Evolutionary conservation across 2,113 vertebrate species (phyloP).

Genomic region (Muntiacus muntjak): DNA sequence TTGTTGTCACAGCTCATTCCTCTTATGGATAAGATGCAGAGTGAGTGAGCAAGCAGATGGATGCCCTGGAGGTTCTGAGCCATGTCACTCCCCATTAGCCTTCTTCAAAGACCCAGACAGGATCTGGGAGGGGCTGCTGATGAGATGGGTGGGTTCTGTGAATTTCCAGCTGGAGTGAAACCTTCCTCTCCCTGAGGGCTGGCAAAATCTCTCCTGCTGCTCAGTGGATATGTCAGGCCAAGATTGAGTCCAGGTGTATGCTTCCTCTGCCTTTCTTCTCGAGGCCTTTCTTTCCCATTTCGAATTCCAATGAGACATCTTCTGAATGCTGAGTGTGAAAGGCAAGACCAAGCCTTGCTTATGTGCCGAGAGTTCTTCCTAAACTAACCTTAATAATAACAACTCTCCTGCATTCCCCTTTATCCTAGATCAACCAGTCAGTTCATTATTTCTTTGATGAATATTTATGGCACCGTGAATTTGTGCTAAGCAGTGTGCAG

Average conservation of each 20-base stretch:
- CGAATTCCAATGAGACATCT: background rate
- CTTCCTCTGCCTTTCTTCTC: background rate
- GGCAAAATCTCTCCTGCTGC: background rate
- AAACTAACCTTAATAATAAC: background rate
- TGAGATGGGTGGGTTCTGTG: background rate
- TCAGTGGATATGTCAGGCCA: background rate
- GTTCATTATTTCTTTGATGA: background rate
- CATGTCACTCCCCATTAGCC: constrained; percentile 70
- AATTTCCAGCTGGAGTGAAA: background rate
- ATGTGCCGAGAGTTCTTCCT: background rate
- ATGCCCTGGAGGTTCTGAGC: constrained; percentile 58
- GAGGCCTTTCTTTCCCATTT: background rate
- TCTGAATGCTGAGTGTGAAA: background rate
- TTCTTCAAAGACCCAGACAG: background rate
- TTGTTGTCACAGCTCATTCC: background rate
- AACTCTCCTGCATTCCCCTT: background rate
- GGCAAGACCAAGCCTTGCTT: background rate
- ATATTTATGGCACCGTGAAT: background rate
- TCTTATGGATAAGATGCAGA: background rate
- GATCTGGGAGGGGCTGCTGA: background rate
- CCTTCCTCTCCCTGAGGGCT: background rate
- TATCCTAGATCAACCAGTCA: background rate
- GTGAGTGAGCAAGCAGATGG: constrained; percentile 72
- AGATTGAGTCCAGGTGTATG: background rate
- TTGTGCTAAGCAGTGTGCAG: background rate